Percentiles rank a stretch among this genome's conserved stretches.
phyloP scores from a whole-genome alignment of 2,113 vertebrate species.

The Vulpes lagopus region DNA sequence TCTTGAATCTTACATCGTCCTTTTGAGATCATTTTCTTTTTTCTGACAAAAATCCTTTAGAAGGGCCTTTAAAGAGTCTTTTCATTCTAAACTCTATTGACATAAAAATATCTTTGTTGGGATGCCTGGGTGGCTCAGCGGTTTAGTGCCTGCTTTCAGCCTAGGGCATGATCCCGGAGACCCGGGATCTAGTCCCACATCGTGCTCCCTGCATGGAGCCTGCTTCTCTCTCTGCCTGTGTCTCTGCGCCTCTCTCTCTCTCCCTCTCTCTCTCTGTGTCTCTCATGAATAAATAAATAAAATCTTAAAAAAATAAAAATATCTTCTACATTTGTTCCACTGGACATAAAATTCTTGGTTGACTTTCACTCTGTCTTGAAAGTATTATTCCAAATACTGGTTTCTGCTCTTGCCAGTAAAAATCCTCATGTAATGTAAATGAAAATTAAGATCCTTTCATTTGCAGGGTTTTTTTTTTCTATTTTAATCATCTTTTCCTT shows the following conservation, averaged over 20 bases:
- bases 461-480: not conserved
- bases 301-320: not conserved
- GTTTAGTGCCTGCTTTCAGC: too few relatives aligned
- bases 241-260: too few relatives aligned
- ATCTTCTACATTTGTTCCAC: not conserved
- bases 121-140: too few relatives aligned
- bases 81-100: not conserved
- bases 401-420: not conserved
- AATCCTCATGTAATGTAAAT: not conserved
- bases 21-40: not conserved
- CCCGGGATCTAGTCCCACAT: too few relatives aligned
- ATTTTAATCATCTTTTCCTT: not conserved
- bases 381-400: not conserved
- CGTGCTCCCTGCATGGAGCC: too few relatives aligned
- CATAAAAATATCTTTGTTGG: not conserved
- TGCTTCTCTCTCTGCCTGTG: too few relatives aligned
- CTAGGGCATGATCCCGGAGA: too few relatives aligned
- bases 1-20: not conserved
- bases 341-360: not conserved
- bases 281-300: too few relatives aligned
- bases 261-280: too few relatives aligned
- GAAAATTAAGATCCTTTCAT: not conserved
- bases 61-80: not conserved
- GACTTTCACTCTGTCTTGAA: slow-evolving; percentile 18
- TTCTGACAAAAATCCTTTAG: not conserved